Conservation (phyloP, 2,888 invertebrate genomes). For the Apotomis betuletana region DNA sequence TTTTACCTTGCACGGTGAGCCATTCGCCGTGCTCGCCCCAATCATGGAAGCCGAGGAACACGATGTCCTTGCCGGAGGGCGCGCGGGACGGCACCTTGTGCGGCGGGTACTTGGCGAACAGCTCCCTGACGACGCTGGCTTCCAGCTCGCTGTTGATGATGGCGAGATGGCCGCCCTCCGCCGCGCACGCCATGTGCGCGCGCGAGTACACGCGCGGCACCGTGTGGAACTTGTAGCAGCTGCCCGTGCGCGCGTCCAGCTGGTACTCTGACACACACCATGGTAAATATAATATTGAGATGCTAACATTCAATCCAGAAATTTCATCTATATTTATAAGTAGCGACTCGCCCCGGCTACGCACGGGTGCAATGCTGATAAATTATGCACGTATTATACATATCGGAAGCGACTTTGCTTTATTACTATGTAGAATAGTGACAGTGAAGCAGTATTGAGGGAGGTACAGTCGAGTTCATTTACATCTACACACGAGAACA, state of each 20-base stretch:
- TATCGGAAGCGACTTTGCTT: too few relatives aligned
- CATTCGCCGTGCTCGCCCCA: constrained; percentile 38
- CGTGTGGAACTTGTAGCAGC: constrained; percentile 43
- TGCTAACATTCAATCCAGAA: too few relatives aligned
- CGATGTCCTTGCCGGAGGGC: constrained; percentile 27
- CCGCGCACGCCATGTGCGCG: constrained; percentile 40
- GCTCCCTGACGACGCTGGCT: constrained; percentile 12
- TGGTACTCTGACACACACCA: constrained; percentile 24
- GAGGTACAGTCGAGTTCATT: too few relatives aligned
- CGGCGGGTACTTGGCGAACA: constrained; percentile 29
- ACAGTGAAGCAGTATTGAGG: too few relatives aligned
- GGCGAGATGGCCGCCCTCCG: constrained; percentile 38
- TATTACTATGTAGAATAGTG: too few relatives aligned
- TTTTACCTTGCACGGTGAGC: constrained; percentile 36
- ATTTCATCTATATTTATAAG: too few relatives aligned
- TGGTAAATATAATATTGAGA: neutral
- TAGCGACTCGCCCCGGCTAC: too few relatives aligned
- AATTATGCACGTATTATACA: too few relatives aligned
- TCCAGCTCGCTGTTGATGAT: constrained; percentile 37
- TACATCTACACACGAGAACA: too few relatives aligned
- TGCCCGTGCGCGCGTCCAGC: constrained; percentile 30
- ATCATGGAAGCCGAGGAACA: constrained; percentile 35
- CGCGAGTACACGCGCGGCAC: constrained; percentile 35
- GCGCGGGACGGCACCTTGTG: constrained; percentile 1
- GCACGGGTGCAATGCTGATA: too few relatives aligned